phyloP scores from a whole-genome alignment of 2,797 vertebrate species.

The Micrastur ruficollis region DNA sequence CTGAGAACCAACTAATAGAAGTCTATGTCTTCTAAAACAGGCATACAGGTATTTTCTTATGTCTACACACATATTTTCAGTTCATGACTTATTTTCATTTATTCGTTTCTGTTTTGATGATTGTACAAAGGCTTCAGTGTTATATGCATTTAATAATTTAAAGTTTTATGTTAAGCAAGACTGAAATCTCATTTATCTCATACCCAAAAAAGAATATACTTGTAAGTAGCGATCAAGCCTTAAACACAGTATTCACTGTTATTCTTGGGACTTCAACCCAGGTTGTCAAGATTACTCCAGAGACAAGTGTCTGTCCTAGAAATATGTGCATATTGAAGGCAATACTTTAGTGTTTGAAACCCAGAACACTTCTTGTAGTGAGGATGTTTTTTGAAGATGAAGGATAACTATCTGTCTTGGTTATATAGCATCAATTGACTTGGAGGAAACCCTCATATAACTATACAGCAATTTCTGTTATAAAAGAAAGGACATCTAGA shows the following conservation, averaged over 20 bases:
- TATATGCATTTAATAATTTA: not conserved
- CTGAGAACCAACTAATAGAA: not conserved
- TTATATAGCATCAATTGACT: not conserved
- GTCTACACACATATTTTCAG: not conserved
- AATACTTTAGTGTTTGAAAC: not conserved
- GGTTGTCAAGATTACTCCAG: not conserved
- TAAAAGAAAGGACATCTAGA: not conserved
- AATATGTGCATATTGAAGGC: not conserved
- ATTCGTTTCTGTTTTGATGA: not conserved
- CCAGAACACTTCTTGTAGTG: not conserved
- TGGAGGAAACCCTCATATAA: not conserved
- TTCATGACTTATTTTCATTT: not conserved
- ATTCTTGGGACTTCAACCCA: not conserved
- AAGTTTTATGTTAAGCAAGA: not conserved
- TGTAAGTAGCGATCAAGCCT: not conserved
- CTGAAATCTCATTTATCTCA: not conserved
- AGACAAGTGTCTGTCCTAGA: not conserved
- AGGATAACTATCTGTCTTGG: not conserved
- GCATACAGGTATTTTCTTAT: not conserved
- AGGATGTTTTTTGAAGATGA: not conserved
- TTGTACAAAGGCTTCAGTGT: not conserved
- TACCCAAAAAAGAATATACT: not conserved
- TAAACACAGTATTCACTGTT: not conserved
- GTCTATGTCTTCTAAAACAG: not conserved
- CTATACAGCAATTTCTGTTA: not conserved